Percentiles rank a stretch among this genome's conserved stretches.
These are phyloP conservation scores for Alsophila aescularia DNA, from an alignment of 2,888 invertebrate genomes.

Conservation along the genomic window DNA sequence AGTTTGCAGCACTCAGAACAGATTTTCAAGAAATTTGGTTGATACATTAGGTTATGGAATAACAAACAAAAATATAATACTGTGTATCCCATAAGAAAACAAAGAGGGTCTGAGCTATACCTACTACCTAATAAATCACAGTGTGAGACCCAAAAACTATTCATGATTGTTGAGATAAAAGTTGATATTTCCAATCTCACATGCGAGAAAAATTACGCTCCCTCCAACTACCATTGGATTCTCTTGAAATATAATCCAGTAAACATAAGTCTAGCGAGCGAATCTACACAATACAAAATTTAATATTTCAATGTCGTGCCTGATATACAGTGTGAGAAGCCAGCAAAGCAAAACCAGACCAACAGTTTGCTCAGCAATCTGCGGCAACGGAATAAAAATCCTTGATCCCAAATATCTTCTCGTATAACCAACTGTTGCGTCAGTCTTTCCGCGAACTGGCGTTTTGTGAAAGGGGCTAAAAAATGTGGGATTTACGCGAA, in stretches of 20 bases:
- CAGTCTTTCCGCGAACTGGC: constrained; percentile 27
- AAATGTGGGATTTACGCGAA: constrained; percentile 42
- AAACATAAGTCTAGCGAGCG: neutral
- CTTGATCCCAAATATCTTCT: constrained; percentile 12
- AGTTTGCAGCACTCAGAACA: too few relatives aligned
- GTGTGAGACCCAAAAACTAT: neutral
- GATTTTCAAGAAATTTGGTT: too few relatives aligned
- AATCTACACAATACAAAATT: neutral
- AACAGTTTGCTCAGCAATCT: neutral
- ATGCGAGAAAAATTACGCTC: neutral
- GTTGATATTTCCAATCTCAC: neutral
- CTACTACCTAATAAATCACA: too few relatives aligned
- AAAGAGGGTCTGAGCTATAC: too few relatives aligned
- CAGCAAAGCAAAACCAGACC: neutral
- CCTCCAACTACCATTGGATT: neutral
- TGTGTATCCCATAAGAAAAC: too few relatives aligned
- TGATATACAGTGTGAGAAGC: neutral
- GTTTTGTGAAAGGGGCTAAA: constrained; percentile 44
- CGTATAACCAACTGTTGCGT: constrained; percentile 18
- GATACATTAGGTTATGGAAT: too few relatives aligned
- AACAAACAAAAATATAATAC: too few relatives aligned
- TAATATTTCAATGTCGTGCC: constrained; percentile 7
- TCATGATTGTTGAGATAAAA: neutral
- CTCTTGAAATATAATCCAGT: neutral
- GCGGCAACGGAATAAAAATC: neutral